Conservation (phyloP, 2,113 vertebrate genomes). For the Hydrolagus affinis region DNA sequence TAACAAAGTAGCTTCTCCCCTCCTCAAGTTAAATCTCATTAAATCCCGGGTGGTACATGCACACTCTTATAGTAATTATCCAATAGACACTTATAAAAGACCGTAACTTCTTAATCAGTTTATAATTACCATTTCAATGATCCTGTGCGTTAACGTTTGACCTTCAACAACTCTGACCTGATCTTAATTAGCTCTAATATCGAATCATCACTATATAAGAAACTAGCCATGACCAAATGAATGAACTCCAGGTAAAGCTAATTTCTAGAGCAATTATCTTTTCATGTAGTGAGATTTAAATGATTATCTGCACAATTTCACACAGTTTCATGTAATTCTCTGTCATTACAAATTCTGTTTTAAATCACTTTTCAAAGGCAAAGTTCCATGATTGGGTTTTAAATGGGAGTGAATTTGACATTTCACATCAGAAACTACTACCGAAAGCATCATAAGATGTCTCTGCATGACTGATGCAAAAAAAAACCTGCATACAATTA, state of each 20-base stretch:
- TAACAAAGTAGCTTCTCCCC: background rate
- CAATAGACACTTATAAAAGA: slow-evolving; percentile 90
- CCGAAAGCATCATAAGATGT: slow-evolving; percentile 29
- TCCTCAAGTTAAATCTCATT: slow-evolving; percentile 24
- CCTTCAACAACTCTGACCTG: slow-evolving; percentile 99
- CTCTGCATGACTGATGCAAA: slow-evolving; percentile 26
- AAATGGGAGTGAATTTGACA: slow-evolving; percentile 38
- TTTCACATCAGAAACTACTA: slow-evolving; percentile 16
- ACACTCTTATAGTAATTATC: slow-evolving; percentile 84
- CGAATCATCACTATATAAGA: slow-evolving; percentile 90
- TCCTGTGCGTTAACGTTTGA: slow-evolving; percentile 92
- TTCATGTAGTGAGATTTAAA: slow-evolving; percentile 99
- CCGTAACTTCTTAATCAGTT: slow-evolving; percentile 99
- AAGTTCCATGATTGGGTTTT: slow-evolving; percentile 47
- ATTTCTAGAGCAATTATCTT: slow-evolving; percentile 99
- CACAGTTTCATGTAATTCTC: slow-evolving; percentile 85
- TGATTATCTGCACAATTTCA: slow-evolving; percentile 99
- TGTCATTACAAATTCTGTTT: slow-evolving; percentile 74
- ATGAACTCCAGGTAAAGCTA: slow-evolving; percentile 98
- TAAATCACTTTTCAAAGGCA: slow-evolving; percentile 78
- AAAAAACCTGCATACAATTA: slow-evolving; percentile 22
- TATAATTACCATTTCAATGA: slow-evolving; percentile 99
- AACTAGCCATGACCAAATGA: slow-evolving; percentile 99
- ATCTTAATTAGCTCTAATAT: slow-evolving; percentile 98
- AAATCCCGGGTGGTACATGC: slow-evolving; percentile 35